Evolutionary conservation across 1,140 invertebrate species (phyloP), one percentile per base, ranked within the genome.

Genomic region (Drosophila ohnishii): DNA sequence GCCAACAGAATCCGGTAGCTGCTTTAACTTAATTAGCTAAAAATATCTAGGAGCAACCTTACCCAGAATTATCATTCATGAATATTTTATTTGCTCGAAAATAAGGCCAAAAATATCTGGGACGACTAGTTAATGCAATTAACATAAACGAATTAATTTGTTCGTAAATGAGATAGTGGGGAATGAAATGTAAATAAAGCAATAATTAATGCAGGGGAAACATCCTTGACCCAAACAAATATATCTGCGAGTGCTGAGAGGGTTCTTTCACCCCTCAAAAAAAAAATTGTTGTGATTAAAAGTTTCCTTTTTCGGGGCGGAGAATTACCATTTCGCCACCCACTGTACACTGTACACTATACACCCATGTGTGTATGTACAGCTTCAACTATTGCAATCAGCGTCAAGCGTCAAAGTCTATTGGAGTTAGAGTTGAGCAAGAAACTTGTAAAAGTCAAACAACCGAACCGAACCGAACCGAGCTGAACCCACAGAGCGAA

Each of bases 321-420:
- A 2, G n/a, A 69, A 70, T 69, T 55, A 47, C 42, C 44, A 64
- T 64, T 50, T 11, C 19, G 50, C 44, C 19, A 48, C 63, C 64
- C 64, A 69, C 64, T 80, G 47, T 45, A 34, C 47, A 34, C 30
- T 28, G 25, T 6, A 28, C 22, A 22, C 22, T 2, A 8, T 11
- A 5, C 42, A 28, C 3, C 22, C 19, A 19, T 44, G 34, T 32
- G 35, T 56, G 14, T 47, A 11, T 63, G 35, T 53, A 56, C 48
- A 37, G 50, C 48, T 35, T 53, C 61, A 87, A 87, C 76, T 83
- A 88, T 83, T 83, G 83, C 83, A 87, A 87, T 87, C 83, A 87
- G 84, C 72, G 84, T 77, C 72, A 88, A 87, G 84, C 84, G 83
- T 88, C 76, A 87, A 87, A 87, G 79, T 87, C 83, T 87, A 87